Percentiles rank a stretch among this genome's conserved stretches.
Evolutionary conservation across 2,113 vertebrate genomes (phyloP).

Genomic region (Myotis davidii): DNA sequence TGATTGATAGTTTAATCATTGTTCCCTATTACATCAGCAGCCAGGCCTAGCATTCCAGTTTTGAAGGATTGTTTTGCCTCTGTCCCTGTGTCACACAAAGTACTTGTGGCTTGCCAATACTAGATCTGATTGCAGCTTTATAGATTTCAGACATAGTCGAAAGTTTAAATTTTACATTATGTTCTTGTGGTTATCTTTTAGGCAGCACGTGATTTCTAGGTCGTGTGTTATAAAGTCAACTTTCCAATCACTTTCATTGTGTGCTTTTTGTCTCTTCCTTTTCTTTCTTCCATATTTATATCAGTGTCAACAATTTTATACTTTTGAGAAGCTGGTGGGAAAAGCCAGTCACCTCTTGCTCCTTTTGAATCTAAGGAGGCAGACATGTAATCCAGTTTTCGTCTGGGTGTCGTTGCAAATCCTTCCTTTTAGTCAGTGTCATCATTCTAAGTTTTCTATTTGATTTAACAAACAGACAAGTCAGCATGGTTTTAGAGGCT

Average conservation of each 20-base stretch:
- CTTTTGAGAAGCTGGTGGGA: constrained; percentile 46
- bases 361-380: not conserved
- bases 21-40: constrained; percentile 78
- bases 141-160: constrained; percentile 68
- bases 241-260: constrained; percentile 47
- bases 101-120: constrained; percentile 72
- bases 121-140: constrained; percentile 69
- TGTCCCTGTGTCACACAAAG: constrained; percentile 69
- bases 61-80: constrained; percentile 69
- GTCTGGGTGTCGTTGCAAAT: not conserved
- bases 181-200: constrained; percentile 68
- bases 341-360: constrained; percentile 24
- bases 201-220: constrained; percentile 51
- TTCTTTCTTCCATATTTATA: constrained; percentile 49
- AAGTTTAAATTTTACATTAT: constrained; percentile 60
- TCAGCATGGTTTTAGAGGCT: not conserved
- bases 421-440: constrained; percentile 16
- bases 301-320: constrained; percentile 8
- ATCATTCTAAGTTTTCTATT: constrained; percentile 38
- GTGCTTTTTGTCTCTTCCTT: constrained; percentile 33
- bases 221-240: constrained; percentile 52
- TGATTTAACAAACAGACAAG: constrained; percentile 27
- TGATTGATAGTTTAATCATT: constrained; percentile 82
- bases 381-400: constrained; percentile 29
- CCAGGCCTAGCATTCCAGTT: constrained; percentile 63